A percentile compares a stretch with the other conserved stretches of the same genome.
phyloP scores from a whole-genome alignment of 2,888 invertebrate genomes.

The Colostygia pectinataria region DNA sequence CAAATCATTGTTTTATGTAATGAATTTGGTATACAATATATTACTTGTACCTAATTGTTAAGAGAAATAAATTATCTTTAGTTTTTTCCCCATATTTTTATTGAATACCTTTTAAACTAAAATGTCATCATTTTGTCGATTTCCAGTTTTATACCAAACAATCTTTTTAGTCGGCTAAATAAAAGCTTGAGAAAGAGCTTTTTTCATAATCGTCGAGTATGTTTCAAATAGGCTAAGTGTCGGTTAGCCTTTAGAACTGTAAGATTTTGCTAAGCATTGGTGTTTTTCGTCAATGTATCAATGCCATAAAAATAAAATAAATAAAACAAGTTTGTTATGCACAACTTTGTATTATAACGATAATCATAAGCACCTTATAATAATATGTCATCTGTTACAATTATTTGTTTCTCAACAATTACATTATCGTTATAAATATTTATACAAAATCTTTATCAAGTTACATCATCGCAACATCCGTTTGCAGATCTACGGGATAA shows the following conservation, averaged over 20 bases:
- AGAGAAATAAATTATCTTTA: slow-evolving; percentile 37
- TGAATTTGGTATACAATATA: slow-evolving; percentile 34
- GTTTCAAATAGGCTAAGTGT: too few relatives aligned
- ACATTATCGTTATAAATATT: slow-evolving; percentile 79
- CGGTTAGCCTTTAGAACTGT: too few relatives aligned
- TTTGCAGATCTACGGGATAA: slow-evolving; percentile 9
- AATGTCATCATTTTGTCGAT: too few relatives aligned
- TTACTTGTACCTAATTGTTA: slow-evolving; percentile 33
- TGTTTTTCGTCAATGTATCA: neutral
- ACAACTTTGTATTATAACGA: slow-evolving; percentile 83
- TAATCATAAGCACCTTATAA: slow-evolving; percentile 83
- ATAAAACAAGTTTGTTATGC: slow-evolving; percentile 61
- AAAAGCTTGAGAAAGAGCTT: too few relatives aligned
- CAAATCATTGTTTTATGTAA: too few relatives aligned
- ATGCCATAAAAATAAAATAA: slow-evolving; percentile 25
- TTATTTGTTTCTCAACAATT: slow-evolving; percentile 77
- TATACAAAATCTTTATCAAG: slow-evolving; percentile 72
- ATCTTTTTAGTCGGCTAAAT: too few relatives aligned
- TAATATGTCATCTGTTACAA: slow-evolving; percentile 80
- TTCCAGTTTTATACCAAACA: too few relatives aligned
- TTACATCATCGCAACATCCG: slow-evolving; percentile 55
- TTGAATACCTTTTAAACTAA: neutral
- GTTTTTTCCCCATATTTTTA: slow-evolving; percentile 25
- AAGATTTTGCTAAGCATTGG: too few relatives aligned
- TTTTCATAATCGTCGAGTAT: too few relatives aligned